Evolutionary conservation across 2,888 invertebrate species (phyloP).

Genomic region (Lysandra coridon): DNA sequence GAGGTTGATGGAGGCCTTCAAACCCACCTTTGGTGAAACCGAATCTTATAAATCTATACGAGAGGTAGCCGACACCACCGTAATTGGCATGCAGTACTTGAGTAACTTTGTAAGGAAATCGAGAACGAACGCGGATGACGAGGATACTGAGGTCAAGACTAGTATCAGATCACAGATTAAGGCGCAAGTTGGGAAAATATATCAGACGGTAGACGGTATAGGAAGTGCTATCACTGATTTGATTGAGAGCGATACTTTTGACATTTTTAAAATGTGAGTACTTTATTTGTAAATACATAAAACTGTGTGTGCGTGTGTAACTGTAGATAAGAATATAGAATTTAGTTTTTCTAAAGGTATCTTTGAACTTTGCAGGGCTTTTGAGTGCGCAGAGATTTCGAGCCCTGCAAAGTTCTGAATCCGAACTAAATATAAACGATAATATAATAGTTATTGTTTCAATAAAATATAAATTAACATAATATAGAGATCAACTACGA

Average conservation of each 20-base stretch:
- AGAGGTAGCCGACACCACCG: conserved; percentile 54
- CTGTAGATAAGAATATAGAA: neutral
- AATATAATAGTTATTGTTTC: neutral
- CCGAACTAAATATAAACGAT: neutral
- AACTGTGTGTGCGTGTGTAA: neutral
- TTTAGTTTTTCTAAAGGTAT: conserved; percentile 6
- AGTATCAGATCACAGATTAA: conserved; percentile 42
- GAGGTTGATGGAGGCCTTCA: conserved; percentile 61
- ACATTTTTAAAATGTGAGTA: conserved; percentile 68
- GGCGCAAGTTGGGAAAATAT: conserved; percentile 40
- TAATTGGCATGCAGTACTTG: conserved; percentile 56
- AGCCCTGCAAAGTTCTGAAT: conserved; percentile 29
- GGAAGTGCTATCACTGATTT: conserved; percentile 48
- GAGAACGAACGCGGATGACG: neutral
- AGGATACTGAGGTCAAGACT: conserved; percentile 18
- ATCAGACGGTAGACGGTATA: conserved; percentile 52
- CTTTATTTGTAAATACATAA: neutral
- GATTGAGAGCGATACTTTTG: conserved; percentile 43
- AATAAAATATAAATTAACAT: neutral
- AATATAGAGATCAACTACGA: no score
- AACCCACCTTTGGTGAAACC: conserved; percentile 66
- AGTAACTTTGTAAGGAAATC: conserved; percentile 51
- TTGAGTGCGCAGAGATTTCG: conserved; percentile 14
- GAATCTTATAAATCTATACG: conserved; percentile 57
- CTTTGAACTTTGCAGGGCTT: conserved; percentile 26